phyloP scores from a whole-genome alignment of 2,113 vertebrate species.

The Nannospalax galili region DNA sequence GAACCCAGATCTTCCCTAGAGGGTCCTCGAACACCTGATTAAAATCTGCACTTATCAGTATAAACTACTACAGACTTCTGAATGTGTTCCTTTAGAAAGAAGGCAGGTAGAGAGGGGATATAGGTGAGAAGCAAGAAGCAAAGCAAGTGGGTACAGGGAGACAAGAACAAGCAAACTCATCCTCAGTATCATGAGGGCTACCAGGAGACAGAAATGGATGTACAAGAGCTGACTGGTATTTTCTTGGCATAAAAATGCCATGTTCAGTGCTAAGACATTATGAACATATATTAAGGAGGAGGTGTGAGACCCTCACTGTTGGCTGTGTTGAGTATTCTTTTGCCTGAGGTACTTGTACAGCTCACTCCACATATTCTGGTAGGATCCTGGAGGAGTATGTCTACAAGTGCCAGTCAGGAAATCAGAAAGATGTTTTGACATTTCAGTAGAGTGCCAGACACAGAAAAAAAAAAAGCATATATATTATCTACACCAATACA shows the following conservation, averaged over 20 bases:
- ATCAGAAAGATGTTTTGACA: neutral
- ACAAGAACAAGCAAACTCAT: neutral
- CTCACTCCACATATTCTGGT: neutral
- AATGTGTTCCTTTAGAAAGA: neutral
- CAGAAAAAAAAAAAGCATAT: neutral
- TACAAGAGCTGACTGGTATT: neutral
- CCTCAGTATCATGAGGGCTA: neutral
- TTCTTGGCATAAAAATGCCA: neutral
- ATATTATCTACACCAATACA: neutral
- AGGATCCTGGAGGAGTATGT: neutral
- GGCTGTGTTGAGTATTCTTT: neutral
- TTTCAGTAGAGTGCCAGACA: too few relatives aligned
- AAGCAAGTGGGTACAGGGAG: neutral
- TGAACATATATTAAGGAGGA: neutral
- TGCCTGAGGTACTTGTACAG: neutral
- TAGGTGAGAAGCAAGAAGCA: neutral
- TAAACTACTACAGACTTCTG: neutral
- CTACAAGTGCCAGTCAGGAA: neutral
- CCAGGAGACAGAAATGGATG: neutral
- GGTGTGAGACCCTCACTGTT: neutral
- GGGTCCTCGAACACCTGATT: neutral
- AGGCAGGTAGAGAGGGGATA: too few relatives aligned
- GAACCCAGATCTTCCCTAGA: neutral
- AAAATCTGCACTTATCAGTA: neutral
- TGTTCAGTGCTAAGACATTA: neutral